A percentile compares a stretch with the other conserved stretches of the same genome.
Conservation (phyloP, 2,797 vertebrate species). For the Sebastiscus tertius region DNA sequence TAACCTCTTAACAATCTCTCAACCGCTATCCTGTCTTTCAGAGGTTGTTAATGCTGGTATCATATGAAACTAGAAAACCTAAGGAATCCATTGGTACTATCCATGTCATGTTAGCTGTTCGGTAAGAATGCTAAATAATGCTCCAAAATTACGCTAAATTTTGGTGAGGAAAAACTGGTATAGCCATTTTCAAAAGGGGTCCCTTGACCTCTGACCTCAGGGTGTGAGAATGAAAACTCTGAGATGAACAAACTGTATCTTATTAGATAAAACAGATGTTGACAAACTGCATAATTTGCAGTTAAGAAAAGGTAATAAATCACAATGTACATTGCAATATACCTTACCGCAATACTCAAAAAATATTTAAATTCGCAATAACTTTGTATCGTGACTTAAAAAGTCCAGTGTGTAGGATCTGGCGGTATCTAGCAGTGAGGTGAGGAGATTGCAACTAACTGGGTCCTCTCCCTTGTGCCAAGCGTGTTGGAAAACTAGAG, state of each 20-base stretch:
- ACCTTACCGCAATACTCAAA: background rate
- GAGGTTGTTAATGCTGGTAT: background rate
- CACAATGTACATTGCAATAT: background rate
- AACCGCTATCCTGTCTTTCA: background rate
- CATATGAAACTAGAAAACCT: too few relatives aligned
- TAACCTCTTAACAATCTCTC: background rate
- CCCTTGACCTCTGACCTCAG: too few relatives aligned
- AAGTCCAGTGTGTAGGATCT: too few relatives aligned
- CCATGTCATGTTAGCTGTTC: background rate
- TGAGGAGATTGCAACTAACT: too few relatives aligned
- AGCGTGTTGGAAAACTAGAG: too few relatives aligned
- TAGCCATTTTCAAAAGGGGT: background rate
- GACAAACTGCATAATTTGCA: background rate
- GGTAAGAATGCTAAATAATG: background rate
- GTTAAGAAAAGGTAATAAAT: background rate
- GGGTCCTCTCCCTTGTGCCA: too few relatives aligned
- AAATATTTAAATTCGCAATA: background rate
- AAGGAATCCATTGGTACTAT: background rate
- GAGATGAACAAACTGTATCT: background rate
- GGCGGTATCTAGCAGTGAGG: too few relatives aligned
- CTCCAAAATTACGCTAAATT: background rate
- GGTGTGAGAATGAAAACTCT: too few relatives aligned
- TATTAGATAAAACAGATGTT: background rate
- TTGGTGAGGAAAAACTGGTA: background rate
- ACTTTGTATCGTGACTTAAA: background rate